Base-by-base conservation (phyloP, 2,113 vertebrate genomes). In the Phycodurus eques region DNA sequence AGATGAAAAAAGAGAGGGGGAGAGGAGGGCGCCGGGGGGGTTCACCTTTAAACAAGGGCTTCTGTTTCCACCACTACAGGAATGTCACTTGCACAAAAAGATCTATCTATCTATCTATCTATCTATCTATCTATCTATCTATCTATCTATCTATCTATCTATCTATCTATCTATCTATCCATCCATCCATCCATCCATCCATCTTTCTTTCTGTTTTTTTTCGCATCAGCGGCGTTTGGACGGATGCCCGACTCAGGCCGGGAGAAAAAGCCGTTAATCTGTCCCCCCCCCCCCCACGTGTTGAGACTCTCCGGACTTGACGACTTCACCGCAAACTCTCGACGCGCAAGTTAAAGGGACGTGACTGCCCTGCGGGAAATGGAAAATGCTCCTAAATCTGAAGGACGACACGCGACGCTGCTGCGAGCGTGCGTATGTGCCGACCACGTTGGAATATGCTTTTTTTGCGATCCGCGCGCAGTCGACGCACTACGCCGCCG, bases 41-140 rank as follows among this genome's bases (percentile, higher is more conserved):
- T 80, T 83, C 12, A 84, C 88, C 90, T 84, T 89, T 91, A 91
- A 93, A 92, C 91, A 91, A 91, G 90, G 90, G 92, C 89, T 92
- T 92, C 91, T 93, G 91, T 92, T 93, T 91, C 80, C 47, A 87
- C 84, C 83, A 79, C 85, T 86, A 75, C 83, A 90, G 92, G 91
- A 93, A 93, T 93, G 91, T 91, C 80, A 91, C 85, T 78, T 89
- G 87, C 90, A 91, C 92, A 92, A 92, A 93, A 92, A 90, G 3
- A 39, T 39, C 35, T 39, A 39, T 39, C 35, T 39, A 39, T 39
- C 35, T 2, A 39, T 39, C 35, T 2, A 39, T 39, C 35, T 39
- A 39, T 39, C 35, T 39, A 39, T 39, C 35, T 39, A 39, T 39
- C 35, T 39, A 39, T 39, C 35, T 39, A 39, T 39, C 35, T 39